These are phyloP conservation scores for Machimus rusticus DNA, from an alignment of 2,888 invertebrate genomes.

Conservation along the genomic window DNA sequence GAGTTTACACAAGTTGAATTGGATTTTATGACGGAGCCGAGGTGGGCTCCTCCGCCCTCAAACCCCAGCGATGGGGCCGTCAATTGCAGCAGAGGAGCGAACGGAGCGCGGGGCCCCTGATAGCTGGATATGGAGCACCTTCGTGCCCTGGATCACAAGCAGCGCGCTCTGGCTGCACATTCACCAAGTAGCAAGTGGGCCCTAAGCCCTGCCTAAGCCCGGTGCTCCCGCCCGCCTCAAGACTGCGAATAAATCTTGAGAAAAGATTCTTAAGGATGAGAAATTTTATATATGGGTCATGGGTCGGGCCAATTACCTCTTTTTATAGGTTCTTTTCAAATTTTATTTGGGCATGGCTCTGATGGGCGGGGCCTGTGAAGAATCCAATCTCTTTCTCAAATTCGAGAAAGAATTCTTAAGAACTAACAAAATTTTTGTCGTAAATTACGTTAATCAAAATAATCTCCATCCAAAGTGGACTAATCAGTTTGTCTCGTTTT, in stretches of 20 bases:
- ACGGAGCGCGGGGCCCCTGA: neutral
- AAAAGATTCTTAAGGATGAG: neutral
- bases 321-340: neutral
- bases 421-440: neutral
- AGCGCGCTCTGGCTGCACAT: neutral
- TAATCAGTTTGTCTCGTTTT: neutral
- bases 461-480: neutral
- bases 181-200: neutral
- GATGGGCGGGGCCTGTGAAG: neutral
- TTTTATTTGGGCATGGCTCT: neutral
- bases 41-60: neutral
- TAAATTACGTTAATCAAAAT: neutral
- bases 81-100: neutral
- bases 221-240: neutral
- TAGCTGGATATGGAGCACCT: neutral
- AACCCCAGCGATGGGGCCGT: neutral
- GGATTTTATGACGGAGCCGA: constrained; percentile 35
- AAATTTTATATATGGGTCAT: neutral
- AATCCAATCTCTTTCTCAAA: neutral
- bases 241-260: neutral
- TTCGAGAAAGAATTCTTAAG: neutral
- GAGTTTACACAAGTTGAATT: constrained; percentile 43
- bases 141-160: neutral
- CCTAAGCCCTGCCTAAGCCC: neutral
- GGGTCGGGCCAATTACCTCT: neutral